phyloP scores from a whole-genome alignment of 2,797 vertebrate genomes.

The Oceanodroma leucorhoa region DNA sequence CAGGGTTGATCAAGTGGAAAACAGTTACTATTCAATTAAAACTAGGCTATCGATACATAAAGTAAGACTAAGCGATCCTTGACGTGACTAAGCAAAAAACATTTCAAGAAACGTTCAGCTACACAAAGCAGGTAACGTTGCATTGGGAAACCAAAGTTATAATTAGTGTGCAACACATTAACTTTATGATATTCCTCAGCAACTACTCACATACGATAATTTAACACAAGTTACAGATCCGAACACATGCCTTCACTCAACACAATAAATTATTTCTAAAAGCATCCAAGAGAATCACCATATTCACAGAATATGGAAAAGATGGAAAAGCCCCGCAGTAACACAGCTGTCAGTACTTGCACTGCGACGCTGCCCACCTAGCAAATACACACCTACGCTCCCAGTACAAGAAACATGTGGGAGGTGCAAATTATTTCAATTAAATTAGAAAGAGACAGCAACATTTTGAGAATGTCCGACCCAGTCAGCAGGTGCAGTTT shows the following conservation, averaged over 20 bases:
- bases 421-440: not conserved
- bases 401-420: not conserved
- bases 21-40: not conserved
- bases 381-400: not conserved
- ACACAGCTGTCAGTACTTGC: rapidly evolving
- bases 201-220: not conserved
- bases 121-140: not conserved
- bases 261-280: not conserved
- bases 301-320: rapidly evolving
- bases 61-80: not conserved
- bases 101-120: not conserved
- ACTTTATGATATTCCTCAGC: not conserved
- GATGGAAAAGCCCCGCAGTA: not conserved
- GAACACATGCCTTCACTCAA: rapidly evolving
- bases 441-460: not conserved
- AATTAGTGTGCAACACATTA: not conserved
- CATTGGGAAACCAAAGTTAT: not conserved
- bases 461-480: not conserved
- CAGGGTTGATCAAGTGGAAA: not conserved
- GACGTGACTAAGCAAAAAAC: not conserved
- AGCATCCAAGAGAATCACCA: not conserved
- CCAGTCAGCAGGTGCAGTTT: not conserved
- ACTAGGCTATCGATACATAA: not conserved
- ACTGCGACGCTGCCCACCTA: not conserved
- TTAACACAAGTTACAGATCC: not conserved